phyloP scores from a whole-genome alignment of 2,113 vertebrate genomes.

The Solea solea region DNA sequence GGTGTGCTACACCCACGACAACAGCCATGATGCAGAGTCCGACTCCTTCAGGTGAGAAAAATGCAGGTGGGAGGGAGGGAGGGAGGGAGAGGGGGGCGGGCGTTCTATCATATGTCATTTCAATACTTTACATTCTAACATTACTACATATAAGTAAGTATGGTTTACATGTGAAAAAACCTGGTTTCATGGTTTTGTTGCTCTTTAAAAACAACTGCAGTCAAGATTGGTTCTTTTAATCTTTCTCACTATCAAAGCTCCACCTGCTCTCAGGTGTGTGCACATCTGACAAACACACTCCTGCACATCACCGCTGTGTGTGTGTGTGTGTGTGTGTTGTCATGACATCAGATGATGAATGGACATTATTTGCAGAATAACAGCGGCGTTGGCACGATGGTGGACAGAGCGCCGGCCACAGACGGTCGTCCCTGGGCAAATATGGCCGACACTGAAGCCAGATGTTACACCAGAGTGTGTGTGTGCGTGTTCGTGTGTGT shows the following conservation, averaged over 20 bases:
- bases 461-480: slow-evolving; percentile 72
- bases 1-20: slow-evolving; percentile 86
- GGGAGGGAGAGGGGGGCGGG: neutral
- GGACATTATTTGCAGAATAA: slow-evolving; percentile 75
- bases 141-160: too few relatives aligned
- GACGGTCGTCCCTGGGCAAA: slow-evolving; percentile 70
- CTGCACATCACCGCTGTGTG: slow-evolving; percentile 11
- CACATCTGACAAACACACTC: slow-evolving; percentile 1
- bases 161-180: too few relatives aligned
- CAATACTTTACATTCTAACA: too few relatives aligned
- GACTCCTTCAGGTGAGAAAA: slow-evolving; percentile 86
- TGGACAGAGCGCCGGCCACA: slow-evolving; percentile 50
- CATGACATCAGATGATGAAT: slow-evolving; percentile 82
- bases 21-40: slow-evolving; percentile 77
- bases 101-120: too few relatives aligned
- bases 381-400: slow-evolving; percentile 57
- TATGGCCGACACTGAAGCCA: slow-evolving; percentile 72
- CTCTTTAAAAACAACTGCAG: too few relatives aligned
- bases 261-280: neutral
- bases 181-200: too few relatives aligned
- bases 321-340: neutral
- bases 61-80: slow-evolving; percentile 3
- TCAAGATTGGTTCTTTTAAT: neutral
- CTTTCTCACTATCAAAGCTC: neutral
- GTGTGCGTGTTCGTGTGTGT: slow-evolving; percentile 48